Conservation (phyloP, 1,140 invertebrate genomes). For the Drosophila pallidifrons region DNA sequence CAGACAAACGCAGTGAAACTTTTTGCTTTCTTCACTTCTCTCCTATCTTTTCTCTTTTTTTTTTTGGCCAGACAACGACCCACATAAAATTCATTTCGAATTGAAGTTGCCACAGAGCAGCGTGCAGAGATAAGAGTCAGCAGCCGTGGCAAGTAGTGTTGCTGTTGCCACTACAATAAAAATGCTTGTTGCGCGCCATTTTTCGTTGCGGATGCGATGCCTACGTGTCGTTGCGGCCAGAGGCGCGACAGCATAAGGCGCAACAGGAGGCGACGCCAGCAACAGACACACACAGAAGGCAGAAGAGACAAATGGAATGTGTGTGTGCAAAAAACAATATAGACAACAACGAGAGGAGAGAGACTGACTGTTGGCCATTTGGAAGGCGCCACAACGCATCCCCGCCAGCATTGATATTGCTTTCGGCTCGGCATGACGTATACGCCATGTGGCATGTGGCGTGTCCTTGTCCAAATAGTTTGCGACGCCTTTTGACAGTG, state of each 20-base stretch:
- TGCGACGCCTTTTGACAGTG: slow-evolving; percentile 31
- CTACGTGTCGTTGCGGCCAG: slow-evolving; percentile 9
- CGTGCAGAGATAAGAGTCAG: neutral
- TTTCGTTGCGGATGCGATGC: slow-evolving; percentile 21
- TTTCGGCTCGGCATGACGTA: slow-evolving; percentile 20
- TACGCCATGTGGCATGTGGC: neutral
- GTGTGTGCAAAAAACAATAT: slow-evolving; percentile 37
- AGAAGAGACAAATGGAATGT: slow-evolving; percentile 10
- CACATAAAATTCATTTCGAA: slow-evolving; percentile 67
- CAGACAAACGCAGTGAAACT: slow-evolving; percentile 60
- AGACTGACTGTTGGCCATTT: slow-evolving; percentile 43
- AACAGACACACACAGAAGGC: slow-evolving; percentile 20
- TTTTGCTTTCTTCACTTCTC: slow-evolving; percentile 34
- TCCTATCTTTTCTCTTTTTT: neutral
- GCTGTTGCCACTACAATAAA: slow-evolving; percentile 39
- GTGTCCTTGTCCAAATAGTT: slow-evolving; percentile 29
- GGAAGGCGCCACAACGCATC: slow-evolving; percentile 38
- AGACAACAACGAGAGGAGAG: slow-evolving; percentile 5
- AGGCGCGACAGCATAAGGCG: slow-evolving; percentile 38
- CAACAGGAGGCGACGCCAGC: slow-evolving; percentile 68
- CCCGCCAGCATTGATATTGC: slow-evolving; percentile 22
- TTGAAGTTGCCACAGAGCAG: slow-evolving; percentile 35
- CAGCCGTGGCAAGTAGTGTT: slow-evolving; percentile 7
- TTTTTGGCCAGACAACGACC: slow-evolving; percentile 44
- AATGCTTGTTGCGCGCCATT: slow-evolving; percentile 65